A percentile compares a stretch with the other conserved stretches of the same genome.
Conservation (phyloP, 2,113 vertebrate species). For the Gavialis gangeticus region DNA sequence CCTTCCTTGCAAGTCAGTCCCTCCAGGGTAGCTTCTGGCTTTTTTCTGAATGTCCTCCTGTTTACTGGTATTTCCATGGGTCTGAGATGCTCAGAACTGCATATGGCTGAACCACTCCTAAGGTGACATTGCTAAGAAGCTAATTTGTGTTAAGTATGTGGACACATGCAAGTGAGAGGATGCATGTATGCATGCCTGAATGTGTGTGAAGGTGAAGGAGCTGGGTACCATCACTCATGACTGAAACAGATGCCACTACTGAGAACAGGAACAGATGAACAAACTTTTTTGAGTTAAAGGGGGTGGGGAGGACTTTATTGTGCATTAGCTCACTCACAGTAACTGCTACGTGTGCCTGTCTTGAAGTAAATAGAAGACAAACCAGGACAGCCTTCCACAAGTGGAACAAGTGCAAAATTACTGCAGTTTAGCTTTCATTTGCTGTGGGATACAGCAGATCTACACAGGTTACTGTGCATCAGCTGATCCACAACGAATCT, state of each 20-base stretch:
- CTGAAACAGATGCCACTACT: background rate
- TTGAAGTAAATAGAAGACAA: too few species aligned
- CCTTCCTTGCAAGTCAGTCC: fast-evolving
- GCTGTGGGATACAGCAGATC: too few species aligned
- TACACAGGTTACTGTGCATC: too few species aligned
- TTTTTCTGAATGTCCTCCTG: background rate
- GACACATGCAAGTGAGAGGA: background rate
- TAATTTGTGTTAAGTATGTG: background rate
- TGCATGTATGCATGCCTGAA: background rate
- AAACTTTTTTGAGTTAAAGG: background rate
- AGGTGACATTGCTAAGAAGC: background rate
- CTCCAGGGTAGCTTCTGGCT: background rate
- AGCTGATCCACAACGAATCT: too few species aligned
- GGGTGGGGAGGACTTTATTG: too few species aligned
- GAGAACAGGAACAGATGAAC: background rate
- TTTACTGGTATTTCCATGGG: background rate
- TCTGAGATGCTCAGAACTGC: background rate
- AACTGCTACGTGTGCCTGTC: too few species aligned
- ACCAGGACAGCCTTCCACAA: too few species aligned
- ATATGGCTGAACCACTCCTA: background rate
- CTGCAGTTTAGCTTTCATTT: too few species aligned
- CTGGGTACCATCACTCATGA: background rate
- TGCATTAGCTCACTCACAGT: too few species aligned
- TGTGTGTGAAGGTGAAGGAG: background rate
- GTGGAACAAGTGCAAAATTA: too few species aligned